Evolutionary conservation across 2,797 vertebrate genomes (phyloP).

Genomic region (Accipiter minullus): DNA sequence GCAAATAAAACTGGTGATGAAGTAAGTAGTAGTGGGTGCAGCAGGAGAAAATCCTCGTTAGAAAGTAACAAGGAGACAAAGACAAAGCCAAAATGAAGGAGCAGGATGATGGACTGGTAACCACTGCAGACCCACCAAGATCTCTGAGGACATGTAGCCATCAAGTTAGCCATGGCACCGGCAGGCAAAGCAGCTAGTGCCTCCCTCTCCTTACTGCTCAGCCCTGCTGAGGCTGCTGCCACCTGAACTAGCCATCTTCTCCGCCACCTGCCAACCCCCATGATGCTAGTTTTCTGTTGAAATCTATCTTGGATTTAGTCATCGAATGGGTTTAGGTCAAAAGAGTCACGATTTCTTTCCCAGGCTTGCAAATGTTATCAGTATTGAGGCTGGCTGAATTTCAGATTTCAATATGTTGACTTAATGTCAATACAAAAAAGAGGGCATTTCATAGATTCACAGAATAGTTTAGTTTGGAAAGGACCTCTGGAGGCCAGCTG

Average conservation of each 20-base stretch:
- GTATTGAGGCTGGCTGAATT: not conserved
- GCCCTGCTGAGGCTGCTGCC: not conserved
- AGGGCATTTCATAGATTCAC: not conserved
- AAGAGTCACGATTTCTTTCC: not conserved
- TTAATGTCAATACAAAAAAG: not conserved
- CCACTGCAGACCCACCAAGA: not conserved
- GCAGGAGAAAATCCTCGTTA: not conserved
- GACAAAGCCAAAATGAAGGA: not conserved
- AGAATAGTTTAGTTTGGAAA: not conserved
- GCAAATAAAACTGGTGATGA: not conserved
- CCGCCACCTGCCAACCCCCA: not conserved
- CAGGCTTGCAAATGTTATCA: not conserved
- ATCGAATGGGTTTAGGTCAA: rapidly evolving
- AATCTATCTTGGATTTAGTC: not conserved
- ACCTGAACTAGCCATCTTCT: not conserved
- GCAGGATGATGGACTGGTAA: not conserved
- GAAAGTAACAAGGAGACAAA: not conserved
- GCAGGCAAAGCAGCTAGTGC: not conserved
- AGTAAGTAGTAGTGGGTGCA: not conserved
- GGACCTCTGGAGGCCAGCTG: not conserved
- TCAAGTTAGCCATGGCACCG: not conserved
- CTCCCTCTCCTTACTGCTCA: not conserved
- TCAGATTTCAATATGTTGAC: not conserved
- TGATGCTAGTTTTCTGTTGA: not conserved
- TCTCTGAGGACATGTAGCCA: not conserved